These are phyloP conservation scores for Lindbergichthys nudifrons DNA, from an alignment of 2,797 vertebrate genomes.

Conservation along the genomic window DNA sequence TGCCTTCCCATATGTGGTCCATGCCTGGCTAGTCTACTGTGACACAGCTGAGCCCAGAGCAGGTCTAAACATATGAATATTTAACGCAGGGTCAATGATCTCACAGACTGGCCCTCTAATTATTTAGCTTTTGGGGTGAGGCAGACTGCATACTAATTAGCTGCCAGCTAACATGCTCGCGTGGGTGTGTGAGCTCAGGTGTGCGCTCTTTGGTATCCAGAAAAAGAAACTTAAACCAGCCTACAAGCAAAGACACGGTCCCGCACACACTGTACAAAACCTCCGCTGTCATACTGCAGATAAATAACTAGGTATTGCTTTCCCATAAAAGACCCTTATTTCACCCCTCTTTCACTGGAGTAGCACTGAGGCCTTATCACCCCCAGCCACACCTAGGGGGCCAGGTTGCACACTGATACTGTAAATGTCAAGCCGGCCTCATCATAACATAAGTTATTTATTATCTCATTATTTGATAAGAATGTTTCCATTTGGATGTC, in stretches of 20 bases:
- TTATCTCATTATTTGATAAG: conserved; percentile 90
- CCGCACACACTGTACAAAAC: conserved; percentile 64
- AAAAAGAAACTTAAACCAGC: conserved; percentile 57
- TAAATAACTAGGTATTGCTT: conserved; percentile 82
- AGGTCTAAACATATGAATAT: conserved; percentile 91
- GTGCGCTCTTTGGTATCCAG: conserved; percentile 51
- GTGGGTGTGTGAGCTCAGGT: conserved; percentile 46
- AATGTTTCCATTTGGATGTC: conserved; percentile 83
- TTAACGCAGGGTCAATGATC: conserved; percentile 88
- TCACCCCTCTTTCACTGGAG: conserved; percentile 78
- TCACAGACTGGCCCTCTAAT: conserved; percentile 88
- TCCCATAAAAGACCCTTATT: conserved; percentile 83
- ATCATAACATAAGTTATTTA: conserved; percentile 90
- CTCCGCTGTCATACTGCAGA: conserved; percentile 72
- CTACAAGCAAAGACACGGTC: conserved; percentile 57
- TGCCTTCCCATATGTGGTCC: conserved; percentile 86
- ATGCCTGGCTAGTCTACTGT: conserved; percentile 87
- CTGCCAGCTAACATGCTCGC: conserved; percentile 67
- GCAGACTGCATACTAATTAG: conserved; percentile 84
- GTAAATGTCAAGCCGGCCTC: conserved; percentile 83
- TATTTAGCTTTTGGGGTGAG: conserved; percentile 87
- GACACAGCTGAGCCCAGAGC: conserved; percentile 85
- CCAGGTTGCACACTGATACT: conserved; percentile 79
- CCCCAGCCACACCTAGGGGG: conserved; percentile 75
- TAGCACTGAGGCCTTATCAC: conserved; percentile 79